phyloP scores from a whole-genome alignment of 2,113 vertebrate species.

The Myanophis thanlyinensis region DNA sequence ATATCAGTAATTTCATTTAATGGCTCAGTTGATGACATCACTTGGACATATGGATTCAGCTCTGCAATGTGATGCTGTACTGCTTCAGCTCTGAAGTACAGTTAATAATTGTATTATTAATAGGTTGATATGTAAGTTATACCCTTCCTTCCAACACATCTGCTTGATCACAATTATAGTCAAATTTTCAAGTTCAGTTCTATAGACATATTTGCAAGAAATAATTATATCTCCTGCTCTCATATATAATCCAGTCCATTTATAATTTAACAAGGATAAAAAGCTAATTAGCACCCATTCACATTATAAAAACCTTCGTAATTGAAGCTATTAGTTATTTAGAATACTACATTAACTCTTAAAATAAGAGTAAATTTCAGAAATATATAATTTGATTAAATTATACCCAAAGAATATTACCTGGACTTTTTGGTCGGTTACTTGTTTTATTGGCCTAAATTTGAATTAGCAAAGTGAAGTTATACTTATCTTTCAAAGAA shows the following conservation, averaged over 20 bases:
- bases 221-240: not conserved
- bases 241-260: not conserved
- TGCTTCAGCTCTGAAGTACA: constrained; percentile 82
- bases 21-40: constrained; percentile 77
- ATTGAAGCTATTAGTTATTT: not conserved
- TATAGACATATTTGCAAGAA: not conserved
- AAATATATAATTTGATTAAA: not conserved
- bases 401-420: not conserved
- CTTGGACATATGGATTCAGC: constrained; percentile 92
- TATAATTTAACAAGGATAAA: not conserved
- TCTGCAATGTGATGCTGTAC: constrained; percentile 84
- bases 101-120: not conserved
- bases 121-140: not conserved
- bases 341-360: not conserved
- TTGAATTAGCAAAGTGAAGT: not conserved
- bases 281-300: too few species aligned
- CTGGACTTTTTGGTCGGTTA: not conserved
- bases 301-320: not conserved
- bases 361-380: not conserved
- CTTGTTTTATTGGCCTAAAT: not conserved
- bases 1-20: constrained; percentile 85
- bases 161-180: not conserved
- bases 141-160: not conserved
- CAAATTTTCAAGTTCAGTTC: not conserved
- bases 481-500: not conserved